Percentiles rank a stretch among this genome's conserved stretches.
phyloP scores from a whole-genome alignment of 2,113 vertebrate species.

The Ammodytes dubius region DNA sequence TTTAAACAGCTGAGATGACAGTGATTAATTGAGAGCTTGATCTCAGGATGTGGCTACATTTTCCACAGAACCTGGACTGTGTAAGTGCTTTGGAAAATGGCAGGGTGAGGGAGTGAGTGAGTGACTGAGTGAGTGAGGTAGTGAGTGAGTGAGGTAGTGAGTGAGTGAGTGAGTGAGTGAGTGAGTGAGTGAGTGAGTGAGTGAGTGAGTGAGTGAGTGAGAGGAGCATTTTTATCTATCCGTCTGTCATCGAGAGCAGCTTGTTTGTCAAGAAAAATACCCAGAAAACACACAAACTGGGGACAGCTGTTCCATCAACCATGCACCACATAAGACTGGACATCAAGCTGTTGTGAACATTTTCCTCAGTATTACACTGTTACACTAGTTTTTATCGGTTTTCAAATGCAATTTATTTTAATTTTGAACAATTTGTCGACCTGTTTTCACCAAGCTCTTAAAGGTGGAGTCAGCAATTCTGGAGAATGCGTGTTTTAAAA shows the following conservation, averaged over 20 bases:
- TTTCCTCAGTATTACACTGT: conserved; percentile 51
- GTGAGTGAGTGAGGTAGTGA: conserved; percentile 1
- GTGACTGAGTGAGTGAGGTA: not conserved
- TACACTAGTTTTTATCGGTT: too few relatives aligned
- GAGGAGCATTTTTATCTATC: conserved; percentile 30
- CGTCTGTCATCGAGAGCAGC: conserved; percentile 31
- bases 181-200: not conserved
- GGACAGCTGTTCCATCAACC: conserved; percentile 54
- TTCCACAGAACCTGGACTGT: conserved; percentile 18
- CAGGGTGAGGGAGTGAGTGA: not conserved
- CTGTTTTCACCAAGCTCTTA: too few relatives aligned
- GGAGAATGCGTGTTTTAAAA: too few relatives aligned
- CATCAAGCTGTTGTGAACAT: conserved; percentile 68
- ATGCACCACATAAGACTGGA: conserved; percentile 26
- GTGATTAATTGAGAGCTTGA: conserved; percentile 29
- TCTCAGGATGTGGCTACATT: not conserved
- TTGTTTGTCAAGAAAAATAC: not conserved
- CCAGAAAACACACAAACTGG: conserved; percentile 42
- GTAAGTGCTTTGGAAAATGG: conserved; percentile 9
- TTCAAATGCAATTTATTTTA: too few relatives aligned
- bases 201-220: not conserved
- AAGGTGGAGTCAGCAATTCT: too few relatives aligned
- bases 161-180: not conserved
- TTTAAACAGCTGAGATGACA: conserved; percentile 23
- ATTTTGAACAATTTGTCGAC: too few relatives aligned